phyloP scores from a whole-genome alignment of 2,888 invertebrate species.

The Cactoblastis cactorum region DNA sequence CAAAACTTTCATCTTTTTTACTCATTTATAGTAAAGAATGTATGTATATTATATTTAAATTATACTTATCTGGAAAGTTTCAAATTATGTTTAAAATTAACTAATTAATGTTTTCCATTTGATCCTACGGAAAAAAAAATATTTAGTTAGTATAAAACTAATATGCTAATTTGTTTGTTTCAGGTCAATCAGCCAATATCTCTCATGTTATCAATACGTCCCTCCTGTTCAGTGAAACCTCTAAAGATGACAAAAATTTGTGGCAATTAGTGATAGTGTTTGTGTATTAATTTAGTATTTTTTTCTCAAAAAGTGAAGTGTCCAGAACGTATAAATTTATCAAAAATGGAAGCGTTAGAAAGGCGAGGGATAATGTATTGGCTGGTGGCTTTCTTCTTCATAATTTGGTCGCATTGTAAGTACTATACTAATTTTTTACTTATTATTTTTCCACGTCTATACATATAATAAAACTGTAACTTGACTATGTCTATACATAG shows the following conservation, averaged over 20 bases:
- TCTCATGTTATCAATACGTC: neutral
- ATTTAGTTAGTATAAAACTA: neutral
- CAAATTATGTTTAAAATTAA: no score
- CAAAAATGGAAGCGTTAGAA: slow-evolving; percentile 69
- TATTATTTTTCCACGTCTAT: no score
- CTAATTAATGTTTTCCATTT: no score
- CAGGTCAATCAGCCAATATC: slow-evolving; percentile 28
- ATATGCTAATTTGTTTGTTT: slow-evolving; percentile 26
- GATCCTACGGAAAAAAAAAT: no score
- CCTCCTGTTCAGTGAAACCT: neutral
- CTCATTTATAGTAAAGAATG: no score
- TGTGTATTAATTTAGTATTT: neutral
- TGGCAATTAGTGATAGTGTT: neutral
- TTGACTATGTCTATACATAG: no score
- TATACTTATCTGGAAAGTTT: no score
- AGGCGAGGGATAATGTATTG: slow-evolving; percentile 49
- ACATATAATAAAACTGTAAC: neutral
- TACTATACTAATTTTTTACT: no score
- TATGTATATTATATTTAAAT: no score
- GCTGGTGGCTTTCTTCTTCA: slow-evolving; percentile 48
- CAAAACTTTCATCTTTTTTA: no score
- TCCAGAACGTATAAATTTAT: slow-evolving; percentile 13
- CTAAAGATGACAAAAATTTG: slow-evolving; percentile 3
- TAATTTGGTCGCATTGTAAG: slow-evolving; percentile 67
- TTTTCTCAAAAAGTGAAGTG: slow-evolving; percentile 10